Base-by-base conservation (phyloP, 2,797 vertebrate species). In the Cirrhinus molitorella region DNA sequence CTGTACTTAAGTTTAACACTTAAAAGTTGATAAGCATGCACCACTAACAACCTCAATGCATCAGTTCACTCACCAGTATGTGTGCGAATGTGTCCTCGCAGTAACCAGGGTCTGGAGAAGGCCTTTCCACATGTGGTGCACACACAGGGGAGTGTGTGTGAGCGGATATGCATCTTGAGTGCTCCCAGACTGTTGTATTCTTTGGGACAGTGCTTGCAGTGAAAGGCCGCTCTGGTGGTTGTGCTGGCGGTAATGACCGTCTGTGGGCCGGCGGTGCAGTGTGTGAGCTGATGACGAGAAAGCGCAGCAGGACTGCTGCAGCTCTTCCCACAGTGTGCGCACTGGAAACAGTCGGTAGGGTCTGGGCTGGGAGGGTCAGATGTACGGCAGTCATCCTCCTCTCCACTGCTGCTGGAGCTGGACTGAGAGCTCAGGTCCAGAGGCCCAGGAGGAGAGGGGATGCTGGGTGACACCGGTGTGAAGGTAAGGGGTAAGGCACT, bases 161-260 rank as follows among this genome's bases (percentile, higher is more conserved):
- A 99, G 77, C 98, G 96, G 90, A 99, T 99, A 93, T 99, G 98
- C 98, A 99, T 99, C 94, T 99, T 99, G 81, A 99, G 93, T 16
- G 98, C 98, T 0, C 98, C 98, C 89, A 99, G 93, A 91, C 98
- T 99, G 91, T 95, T 95, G 81, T 99, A 99, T 82, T 99, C 97
- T 94, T 99, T 99, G 82, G 96, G 95, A 83, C 98, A 99, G 93
- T 98, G 96, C 88, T 99, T 99, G 95, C 98, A 99, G 93, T 95
- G 96, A 93, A 99, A 99, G 86, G 96, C 95, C 65, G 97, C 90
- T 81, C 92, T 93, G 1, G 72, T 1, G 6, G 12, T 10, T 19
- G 67, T 17, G 67, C 53, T 49, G 23, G 81, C 31, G 9, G 67
- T 65, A 80, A 81, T 37, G 83, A 77, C 11, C 2, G 31, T 91